A percentile compares a stretch with the other conserved stretches of the same genome.
Evolutionary conservation across 1,140 invertebrate genomes (phyloP).

Genomic region (Cataglyphis hispanica): DNA sequence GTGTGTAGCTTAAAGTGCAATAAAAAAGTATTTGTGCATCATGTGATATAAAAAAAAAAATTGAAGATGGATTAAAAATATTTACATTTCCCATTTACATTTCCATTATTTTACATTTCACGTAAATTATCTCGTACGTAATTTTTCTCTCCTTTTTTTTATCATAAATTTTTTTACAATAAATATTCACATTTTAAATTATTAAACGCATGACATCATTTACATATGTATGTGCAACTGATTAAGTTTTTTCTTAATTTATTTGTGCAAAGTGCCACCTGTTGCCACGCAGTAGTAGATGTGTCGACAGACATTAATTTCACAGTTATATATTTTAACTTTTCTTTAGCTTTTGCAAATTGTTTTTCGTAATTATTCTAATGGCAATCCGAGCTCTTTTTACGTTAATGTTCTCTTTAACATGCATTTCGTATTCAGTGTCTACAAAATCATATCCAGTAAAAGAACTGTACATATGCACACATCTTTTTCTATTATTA

Average conservation of each 20-base stretch:
- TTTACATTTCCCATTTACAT: no score
- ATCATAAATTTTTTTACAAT: slow-evolving; percentile 16
- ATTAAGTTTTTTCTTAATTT: slow-evolving; percentile 53
- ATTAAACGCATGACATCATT: slow-evolving; percentile 36
- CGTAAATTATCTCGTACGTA: not conserved
- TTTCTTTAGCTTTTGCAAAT: slow-evolving; percentile 15
- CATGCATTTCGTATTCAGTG: no score
- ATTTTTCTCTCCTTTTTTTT: not conserved
- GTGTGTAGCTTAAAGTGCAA: not conserved
- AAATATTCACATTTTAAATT: not conserved
- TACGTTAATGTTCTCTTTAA: not conserved
- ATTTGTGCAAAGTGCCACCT: slow-evolving; percentile 70
- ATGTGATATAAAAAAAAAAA: not conserved
- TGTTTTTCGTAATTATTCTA: slow-evolving; percentile 41
- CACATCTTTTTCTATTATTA: not conserved
- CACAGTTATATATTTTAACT: slow-evolving; percentile 46
- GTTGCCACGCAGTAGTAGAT: slow-evolving; percentile 68
- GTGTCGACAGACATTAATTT: slow-evolving; percentile 62
- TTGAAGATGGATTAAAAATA: not conserved
- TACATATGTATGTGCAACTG: slow-evolving; percentile 6
- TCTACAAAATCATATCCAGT: not conserved
- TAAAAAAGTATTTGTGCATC: not conserved
- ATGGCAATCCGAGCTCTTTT: not conserved
- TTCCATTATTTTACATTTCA: no score
- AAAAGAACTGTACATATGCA: not conserved